Conservation (phyloP, 2,797 vertebrate genomes). For the Tinamus major region DNA sequence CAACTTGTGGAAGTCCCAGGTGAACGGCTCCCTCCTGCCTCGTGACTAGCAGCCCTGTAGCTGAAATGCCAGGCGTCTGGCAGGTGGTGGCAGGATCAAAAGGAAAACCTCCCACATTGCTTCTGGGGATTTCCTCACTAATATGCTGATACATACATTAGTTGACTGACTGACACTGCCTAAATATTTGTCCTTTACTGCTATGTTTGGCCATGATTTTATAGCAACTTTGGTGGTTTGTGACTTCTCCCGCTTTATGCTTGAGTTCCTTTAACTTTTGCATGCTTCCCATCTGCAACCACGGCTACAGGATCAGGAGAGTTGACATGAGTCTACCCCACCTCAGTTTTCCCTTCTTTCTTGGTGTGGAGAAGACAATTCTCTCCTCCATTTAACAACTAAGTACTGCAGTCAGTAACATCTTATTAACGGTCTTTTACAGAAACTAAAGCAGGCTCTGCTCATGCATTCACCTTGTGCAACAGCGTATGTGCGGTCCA, state of each 20-base stretch:
- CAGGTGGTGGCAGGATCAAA: constrained; percentile 58
- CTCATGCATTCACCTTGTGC: background rate
- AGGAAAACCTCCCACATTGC: constrained; percentile 45
- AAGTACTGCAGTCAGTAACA: background rate
- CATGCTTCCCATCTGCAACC: constrained; percentile 3
- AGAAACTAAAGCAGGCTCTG: background rate
- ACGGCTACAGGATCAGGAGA: background rate
- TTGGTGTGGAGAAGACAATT: background rate
- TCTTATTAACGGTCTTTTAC: constrained; percentile 6
- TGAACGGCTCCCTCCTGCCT: background rate
- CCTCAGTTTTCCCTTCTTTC: background rate
- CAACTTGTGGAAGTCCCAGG: background rate
- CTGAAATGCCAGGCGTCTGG: constrained; percentile 16
- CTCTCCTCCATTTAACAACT: background rate
- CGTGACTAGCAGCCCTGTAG: background rate
- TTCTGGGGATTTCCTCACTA: constrained; percentile 52
- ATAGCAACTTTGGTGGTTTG: constrained; percentile 61
- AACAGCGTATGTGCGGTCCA: background rate
- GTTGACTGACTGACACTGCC: constrained; percentile 66
- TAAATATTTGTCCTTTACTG: constrained; percentile 74
- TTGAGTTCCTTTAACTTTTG: constrained; percentile 29
- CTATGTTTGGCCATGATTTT: constrained; percentile 60
- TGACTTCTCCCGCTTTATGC: constrained; percentile 22
- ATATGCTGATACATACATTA: constrained; percentile 69
- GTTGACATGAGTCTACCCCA: background rate